Conservation (phyloP, 2,113 vertebrate species). For the Elaphurus davidianus region DNA sequence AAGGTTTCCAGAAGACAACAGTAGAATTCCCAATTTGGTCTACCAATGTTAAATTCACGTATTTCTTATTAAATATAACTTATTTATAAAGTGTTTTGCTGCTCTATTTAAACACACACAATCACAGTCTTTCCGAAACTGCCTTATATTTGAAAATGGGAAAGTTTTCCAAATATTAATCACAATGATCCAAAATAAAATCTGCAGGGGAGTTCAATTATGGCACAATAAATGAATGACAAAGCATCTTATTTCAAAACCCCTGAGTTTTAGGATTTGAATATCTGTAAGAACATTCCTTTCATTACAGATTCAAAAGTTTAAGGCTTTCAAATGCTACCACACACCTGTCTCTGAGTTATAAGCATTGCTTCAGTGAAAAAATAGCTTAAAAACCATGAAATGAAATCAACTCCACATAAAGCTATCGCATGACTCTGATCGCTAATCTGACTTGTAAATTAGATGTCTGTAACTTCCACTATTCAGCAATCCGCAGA, state of each 20-base stretch:
- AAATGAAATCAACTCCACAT: constrained; percentile 57
- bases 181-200: constrained; percentile 24
- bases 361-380: background rate
- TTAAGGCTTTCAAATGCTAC: constrained; percentile 17
- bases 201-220: background rate
- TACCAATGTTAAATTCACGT: background rate
- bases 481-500: background rate
- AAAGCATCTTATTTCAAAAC: constrained; percentile 32
- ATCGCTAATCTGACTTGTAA: constrained; percentile 64
- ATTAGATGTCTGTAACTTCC: constrained; percentile 35
- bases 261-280: background rate
- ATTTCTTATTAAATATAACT: background rate
- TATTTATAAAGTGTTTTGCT: background rate
- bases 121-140: background rate
- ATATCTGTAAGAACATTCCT: constrained; percentile 1
- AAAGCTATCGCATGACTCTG: constrained; percentile 31
- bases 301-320: constrained; percentile 13
- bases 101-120: constrained; percentile 10
- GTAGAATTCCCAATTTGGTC: background rate
- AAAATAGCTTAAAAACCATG: constrained; percentile 43
- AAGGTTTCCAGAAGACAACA: background rate
- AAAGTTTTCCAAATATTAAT: constrained; percentile 42
- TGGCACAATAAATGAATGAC: background rate
- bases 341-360: constrained; percentile 31
- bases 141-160: constrained; percentile 3